phyloP scores from a whole-genome alignment of 2,113 vertebrate genomes.

The Macroglossus sobrinus region DNA sequence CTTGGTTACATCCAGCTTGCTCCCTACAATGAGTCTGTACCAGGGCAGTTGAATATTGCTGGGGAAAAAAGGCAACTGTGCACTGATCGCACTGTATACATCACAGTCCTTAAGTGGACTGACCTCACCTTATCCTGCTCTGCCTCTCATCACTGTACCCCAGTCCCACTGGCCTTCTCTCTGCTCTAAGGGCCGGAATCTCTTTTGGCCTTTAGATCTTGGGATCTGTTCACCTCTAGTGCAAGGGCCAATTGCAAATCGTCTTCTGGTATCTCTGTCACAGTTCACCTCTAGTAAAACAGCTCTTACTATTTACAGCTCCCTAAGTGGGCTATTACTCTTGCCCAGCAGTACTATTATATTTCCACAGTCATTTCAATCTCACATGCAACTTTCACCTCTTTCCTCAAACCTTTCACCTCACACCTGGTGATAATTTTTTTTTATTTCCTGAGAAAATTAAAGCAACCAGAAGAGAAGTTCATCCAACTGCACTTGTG shows the following conservation, averaged over 20 bases:
- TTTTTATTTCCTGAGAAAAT: background rate
- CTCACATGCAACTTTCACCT: background rate
- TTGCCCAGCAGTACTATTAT: background rate
- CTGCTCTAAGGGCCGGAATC: background rate
- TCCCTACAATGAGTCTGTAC: background rate
- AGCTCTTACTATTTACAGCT: background rate
- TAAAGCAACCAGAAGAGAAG: background rate
- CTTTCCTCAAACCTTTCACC: background rate
- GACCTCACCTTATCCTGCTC: fast-evolving
- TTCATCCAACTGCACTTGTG: background rate
- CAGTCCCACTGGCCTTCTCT: background rate
- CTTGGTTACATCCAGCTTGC: background rate
- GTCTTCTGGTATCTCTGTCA: background rate
- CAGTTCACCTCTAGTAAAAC: too few relatives aligned
- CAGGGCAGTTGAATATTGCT: background rate
- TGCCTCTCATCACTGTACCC: fast-evolving
- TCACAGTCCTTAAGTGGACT: background rate
- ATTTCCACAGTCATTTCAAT: background rate
- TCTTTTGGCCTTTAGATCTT: background rate
- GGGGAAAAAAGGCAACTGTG: background rate
- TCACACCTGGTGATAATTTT: background rate
- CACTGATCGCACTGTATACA: background rate
- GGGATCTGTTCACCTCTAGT: background rate
- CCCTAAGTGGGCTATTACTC: background rate
- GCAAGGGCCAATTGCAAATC: background rate